A percentile compares a stretch with the other conserved stretches of the same genome.
These are phyloP conservation scores for Petrosia ficiformis DNA, from an alignment of 37 sponge, comb jelly and placozoan genomes.

Conservation along the genomic window DNA sequence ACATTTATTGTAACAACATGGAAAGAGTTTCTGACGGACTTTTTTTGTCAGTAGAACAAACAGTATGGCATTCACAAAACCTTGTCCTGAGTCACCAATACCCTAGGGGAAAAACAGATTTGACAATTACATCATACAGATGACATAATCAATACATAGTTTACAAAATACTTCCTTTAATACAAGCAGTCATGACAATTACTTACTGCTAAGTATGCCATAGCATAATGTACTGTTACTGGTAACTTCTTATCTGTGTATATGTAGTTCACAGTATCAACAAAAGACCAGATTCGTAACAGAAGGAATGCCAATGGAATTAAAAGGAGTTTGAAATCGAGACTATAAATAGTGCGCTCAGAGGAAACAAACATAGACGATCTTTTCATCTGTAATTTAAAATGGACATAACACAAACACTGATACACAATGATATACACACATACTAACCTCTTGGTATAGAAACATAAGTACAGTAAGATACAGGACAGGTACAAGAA, in stretches of 20 bases:
- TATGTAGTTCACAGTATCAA: not conserved
- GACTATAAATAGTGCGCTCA: not conserved
- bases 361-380: not conserved
- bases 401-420: not conserved
- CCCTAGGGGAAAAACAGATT: constrained; percentile 26
- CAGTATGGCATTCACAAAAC: constrained; percentile 62
- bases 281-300: constrained; percentile 48
- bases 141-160: no score
- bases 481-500: not conserved
- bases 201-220: constrained; percentile 2
- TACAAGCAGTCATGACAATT: no score
- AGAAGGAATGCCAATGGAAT: constrained; percentile 64
- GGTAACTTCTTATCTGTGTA: not conserved
- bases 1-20: not conserved
- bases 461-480: not conserved
- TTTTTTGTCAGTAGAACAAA: constrained; percentile 53
- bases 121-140: no score
- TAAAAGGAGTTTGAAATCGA: constrained; percentile 65
- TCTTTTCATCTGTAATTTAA: constrained; percentile 4
- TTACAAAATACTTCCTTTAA: no score
- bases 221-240: not conserved
- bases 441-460: not conserved
- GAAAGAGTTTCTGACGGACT: constrained; percentile 29
- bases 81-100: constrained; percentile 74
- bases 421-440: not conserved